phyloP scores from a whole-genome alignment of 2,113 vertebrate species.

The Gobiocypris rarus region DNA sequence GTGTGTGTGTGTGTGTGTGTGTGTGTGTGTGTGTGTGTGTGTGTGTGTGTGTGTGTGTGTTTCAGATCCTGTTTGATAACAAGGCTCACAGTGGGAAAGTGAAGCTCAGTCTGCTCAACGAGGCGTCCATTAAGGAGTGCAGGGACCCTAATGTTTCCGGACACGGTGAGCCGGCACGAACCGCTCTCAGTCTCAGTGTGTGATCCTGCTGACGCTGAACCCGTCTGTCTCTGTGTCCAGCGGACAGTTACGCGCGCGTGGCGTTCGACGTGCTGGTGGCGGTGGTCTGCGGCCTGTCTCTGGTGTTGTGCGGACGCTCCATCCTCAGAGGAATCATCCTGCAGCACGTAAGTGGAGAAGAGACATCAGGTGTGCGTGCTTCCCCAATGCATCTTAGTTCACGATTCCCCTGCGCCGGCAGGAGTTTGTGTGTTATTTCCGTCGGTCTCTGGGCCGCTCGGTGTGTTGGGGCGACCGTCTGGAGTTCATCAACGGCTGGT shows the following conservation, averaged over 20 bases:
- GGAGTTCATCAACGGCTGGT: conserved; percentile 96
- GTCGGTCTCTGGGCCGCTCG: conserved; percentile 63
- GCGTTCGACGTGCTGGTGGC: conserved; percentile 83
- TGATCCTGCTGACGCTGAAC: neutral
- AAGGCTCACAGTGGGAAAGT: conserved; percentile 88
- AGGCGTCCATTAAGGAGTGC: conserved; percentile 86
- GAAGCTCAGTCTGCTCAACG: conserved; percentile 83
- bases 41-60: neutral
- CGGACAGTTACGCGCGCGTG: conserved; percentile 82
- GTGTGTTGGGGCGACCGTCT: too few relatives aligned
- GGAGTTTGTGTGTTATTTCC: conserved; percentile 86
- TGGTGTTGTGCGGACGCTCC: conserved; percentile 89
- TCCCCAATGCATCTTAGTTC: neutral
- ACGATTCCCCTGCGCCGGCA: conserved; percentile 54
- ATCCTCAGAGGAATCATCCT: conserved; percentile 85
- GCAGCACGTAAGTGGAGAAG: conserved; percentile 72
- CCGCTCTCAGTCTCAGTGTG: neutral
- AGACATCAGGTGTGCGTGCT: too few relatives aligned
- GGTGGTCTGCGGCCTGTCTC: conserved; percentile 82
- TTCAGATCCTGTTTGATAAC: conserved; percentile 83
- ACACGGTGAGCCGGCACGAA: conserved; percentile 71
- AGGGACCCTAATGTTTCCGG: conserved; percentile 84
- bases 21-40: too few relatives aligned
- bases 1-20: too few relatives aligned
- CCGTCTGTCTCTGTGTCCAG: conserved; percentile 54